Evolutionary conservation across 2,113 vertebrate genomes (phyloP).

Genomic region (Jaculus jaculus): DNA sequence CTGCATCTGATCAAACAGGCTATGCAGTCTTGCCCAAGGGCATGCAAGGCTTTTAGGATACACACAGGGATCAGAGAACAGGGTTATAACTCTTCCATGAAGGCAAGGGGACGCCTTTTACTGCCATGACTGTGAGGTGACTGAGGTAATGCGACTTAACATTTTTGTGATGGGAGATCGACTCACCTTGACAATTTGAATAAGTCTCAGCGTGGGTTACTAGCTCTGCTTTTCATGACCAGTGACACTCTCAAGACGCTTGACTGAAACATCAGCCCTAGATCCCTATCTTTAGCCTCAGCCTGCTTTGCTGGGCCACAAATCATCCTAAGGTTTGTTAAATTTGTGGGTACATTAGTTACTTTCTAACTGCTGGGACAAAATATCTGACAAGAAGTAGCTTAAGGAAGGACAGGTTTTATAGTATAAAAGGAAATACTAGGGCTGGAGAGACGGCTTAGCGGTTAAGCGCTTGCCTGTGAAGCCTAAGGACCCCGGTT

Average conservation of each 20-base stretch:
- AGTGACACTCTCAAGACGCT: too few species aligned
- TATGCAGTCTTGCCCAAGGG: not conserved
- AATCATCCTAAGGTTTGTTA: not conserved
- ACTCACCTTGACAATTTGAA: not conserved
- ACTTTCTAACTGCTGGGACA: too few species aligned
- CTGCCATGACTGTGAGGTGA: not conserved
- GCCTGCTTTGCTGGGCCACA: too few species aligned
- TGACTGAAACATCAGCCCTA: not conserved
- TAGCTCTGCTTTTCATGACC: too few species aligned
- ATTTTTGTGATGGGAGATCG: not conserved
- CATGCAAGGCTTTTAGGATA: not conserved
- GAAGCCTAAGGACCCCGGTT: too few species aligned
- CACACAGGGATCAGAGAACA: not conserved
- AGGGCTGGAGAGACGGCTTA: too few species aligned
- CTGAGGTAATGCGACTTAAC: not conserved
- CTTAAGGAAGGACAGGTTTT: too few species aligned
- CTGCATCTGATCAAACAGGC: not conserved
- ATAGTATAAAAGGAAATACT: too few species aligned
- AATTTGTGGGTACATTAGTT: not conserved
- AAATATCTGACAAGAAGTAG: too few species aligned
- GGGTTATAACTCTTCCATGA: too few species aligned
- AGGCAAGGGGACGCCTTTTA: not conserved
- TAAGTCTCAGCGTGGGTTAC: not conserved
- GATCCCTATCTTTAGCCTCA: not conserved
- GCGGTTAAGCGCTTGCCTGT: too few species aligned